Percentiles rank a stretch among this genome's conserved stretches.
phyloP scores from a whole-genome alignment of 1,140 invertebrate species.

The Drosophila tsacasi region DNA sequence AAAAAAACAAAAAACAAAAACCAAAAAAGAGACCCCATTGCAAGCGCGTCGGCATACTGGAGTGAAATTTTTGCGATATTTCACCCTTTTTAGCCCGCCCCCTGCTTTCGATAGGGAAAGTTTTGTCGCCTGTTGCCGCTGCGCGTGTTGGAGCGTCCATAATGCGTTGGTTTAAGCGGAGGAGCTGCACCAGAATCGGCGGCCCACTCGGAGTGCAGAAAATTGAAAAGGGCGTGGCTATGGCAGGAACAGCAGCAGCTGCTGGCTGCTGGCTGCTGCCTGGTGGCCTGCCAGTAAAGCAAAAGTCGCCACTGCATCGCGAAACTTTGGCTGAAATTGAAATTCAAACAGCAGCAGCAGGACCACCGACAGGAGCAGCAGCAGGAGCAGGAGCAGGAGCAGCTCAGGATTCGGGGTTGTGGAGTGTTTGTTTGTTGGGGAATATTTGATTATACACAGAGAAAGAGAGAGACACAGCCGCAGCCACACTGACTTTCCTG shows the following conservation, averaged over 20 bases:
- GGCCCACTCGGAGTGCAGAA: conserved; percentile 17
- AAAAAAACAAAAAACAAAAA: not conserved
- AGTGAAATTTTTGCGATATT: conserved; percentile 18
- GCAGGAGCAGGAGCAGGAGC: not conserved
- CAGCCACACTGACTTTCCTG: conserved; percentile 2
- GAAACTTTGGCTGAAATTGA: conserved; percentile 39
- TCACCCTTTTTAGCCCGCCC: not conserved
- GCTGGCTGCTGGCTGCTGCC: conserved; percentile 1
- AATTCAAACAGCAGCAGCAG: conserved; percentile 37
- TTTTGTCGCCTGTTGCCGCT: conserved; percentile 57
- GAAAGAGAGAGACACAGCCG: not conserved
- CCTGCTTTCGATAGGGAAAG: conserved; percentile 45
- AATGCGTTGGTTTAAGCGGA: conserved; percentile 8
- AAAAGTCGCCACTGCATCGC: conserved; percentile 32
- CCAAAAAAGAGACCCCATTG: not conserved
- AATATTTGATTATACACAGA: conserved; percentile 34
- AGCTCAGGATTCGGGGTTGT: not conserved
- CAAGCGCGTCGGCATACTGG: not conserved
- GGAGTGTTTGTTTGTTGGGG: conserved; percentile 7
- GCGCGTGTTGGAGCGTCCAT: conserved; percentile 8
- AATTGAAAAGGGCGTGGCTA: conserved; percentile 60
- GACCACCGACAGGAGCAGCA: not conserved
- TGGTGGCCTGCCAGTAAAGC: conserved; percentile 18
- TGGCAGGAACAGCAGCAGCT: conserved; percentile 5
- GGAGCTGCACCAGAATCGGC: conserved; percentile 8